A percentile compares a stretch with the other conserved stretches of the same genome.
Conservation (phyloP, 2,797 vertebrate species). For the Leptodactylus fallax region DNA sequence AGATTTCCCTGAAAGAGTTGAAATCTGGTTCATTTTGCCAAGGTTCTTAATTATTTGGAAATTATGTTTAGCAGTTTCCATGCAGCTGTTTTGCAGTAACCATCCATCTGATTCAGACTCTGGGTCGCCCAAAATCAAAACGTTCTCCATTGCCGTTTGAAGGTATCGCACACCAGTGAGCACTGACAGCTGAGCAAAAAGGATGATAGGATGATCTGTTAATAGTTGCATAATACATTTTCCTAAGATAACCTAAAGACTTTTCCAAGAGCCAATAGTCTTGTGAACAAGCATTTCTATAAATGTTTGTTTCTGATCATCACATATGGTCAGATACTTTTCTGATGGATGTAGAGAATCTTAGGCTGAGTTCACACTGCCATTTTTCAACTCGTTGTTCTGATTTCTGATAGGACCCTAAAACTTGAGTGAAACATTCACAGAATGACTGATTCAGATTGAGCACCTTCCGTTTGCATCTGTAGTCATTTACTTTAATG, state of each 20-base stretch:
- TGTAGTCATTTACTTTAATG: no score
- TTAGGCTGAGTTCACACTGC: no score
- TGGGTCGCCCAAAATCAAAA: conserved; percentile 82
- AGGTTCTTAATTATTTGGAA: conserved; percentile 88
- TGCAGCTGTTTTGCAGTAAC: conserved; percentile 88
- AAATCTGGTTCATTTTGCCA: conserved; percentile 86
- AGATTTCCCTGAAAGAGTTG: conserved; percentile 74
- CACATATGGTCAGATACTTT: no score
- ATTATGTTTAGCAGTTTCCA: conserved; percentile 88
- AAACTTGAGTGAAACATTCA: no score
- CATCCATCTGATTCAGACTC: conserved; percentile 88
- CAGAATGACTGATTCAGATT: no score
- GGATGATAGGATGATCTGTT: neutral
- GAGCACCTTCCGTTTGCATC: no score
- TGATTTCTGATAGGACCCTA: no score
- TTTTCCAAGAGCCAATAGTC: no score
- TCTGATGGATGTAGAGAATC: no score
- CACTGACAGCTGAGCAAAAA: conserved; percentile 80
- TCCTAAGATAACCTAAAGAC: neutral
- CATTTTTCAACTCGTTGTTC: no score
- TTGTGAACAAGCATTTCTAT: no score
- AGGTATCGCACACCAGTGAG: conserved; percentile 90
- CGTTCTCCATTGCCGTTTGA: conserved; percentile 90
- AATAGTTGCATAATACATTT: neutral
- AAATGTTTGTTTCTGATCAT: no score